Conservation (phyloP, 2,888 invertebrate species). For the Dynastes grantii region DNA sequence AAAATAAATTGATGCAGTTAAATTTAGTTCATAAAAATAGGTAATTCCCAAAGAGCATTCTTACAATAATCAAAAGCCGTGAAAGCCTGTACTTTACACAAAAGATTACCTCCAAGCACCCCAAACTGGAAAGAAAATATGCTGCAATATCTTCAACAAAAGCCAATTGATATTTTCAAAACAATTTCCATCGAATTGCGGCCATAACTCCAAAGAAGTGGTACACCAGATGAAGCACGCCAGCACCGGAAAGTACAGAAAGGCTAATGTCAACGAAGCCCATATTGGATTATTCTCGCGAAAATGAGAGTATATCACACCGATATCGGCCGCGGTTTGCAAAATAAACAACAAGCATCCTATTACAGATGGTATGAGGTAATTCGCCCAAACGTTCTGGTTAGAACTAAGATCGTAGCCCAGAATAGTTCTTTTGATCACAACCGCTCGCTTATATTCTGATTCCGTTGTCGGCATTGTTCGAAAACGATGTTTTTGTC, state of each 20-base stretch:
- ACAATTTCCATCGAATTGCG: constrained; percentile 70
- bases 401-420: constrained; percentile 67
- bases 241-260: constrained; percentile 74
- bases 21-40: no score
- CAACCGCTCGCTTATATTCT: constrained; percentile 48
- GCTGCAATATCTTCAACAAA: constrained; percentile 71
- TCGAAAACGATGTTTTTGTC: constrained; percentile 23
- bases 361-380: constrained; percentile 74
- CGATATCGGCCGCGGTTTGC: constrained; percentile 79
- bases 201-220: constrained; percentile 75
- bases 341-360: constrained; percentile 78
- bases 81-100: background rate
- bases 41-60: no score
- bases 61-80: no score
- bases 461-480: constrained; percentile 49
- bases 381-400: constrained; percentile 72
- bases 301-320: constrained; percentile 78
- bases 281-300: constrained; percentile 74
- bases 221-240: constrained; percentile 75
- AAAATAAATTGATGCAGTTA: no score
- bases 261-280: constrained; percentile 70
- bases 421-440: constrained; percentile 59
- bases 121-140: constrained; percentile 75
- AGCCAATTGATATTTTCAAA: constrained; percentile 71
- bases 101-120: constrained; percentile 76